A percentile compares a stretch with the other conserved stretches of the same genome.
Evolutionary conservation across 2,888 invertebrate genomes (phyloP).

Genomic region (Anodontia alba): DNA sequence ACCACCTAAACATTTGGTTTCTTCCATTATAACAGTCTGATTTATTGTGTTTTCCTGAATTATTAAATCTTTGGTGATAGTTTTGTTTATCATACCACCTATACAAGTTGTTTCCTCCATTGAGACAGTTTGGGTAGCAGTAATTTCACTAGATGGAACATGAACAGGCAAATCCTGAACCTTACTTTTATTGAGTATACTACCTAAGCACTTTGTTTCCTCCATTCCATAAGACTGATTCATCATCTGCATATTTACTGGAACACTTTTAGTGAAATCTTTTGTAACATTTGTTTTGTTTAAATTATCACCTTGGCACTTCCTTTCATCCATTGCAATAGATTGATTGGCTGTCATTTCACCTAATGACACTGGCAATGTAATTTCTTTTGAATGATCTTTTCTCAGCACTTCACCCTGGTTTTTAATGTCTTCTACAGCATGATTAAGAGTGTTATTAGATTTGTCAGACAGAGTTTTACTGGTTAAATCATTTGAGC

Average conservation of each 20-base stretch:
- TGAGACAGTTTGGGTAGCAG: neutral
- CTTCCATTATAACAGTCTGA: constrained; percentile 29
- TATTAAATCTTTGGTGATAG: neutral
- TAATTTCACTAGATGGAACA: neutral
- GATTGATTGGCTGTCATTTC: neutral
- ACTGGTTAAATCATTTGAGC: too few relatives aligned
- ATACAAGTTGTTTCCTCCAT: constrained; percentile 27
- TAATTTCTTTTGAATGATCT: neutral
- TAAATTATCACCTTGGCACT: constrained; percentile 28
- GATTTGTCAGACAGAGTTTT: too few relatives aligned
- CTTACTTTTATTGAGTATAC: neutral
- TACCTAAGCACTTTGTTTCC: constrained; percentile 1
- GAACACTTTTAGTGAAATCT: neutral
- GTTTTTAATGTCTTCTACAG: too few relatives aligned
- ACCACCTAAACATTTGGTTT: constrained; percentile 38
- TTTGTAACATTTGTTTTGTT: neutral
- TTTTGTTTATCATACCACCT: constrained; percentile 28
- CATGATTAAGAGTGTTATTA: too few relatives aligned
- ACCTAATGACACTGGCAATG: neutral
- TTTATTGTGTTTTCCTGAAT: neutral
- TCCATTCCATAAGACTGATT: neutral
- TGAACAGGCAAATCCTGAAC: neutral
- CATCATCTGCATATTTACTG: neutral
- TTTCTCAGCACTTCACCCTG: too few relatives aligned
- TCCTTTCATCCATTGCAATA: constrained; percentile 20